phyloP scores from a whole-genome alignment of 1,140 invertebrate species.

The Drosophila ficusphila region DNA sequence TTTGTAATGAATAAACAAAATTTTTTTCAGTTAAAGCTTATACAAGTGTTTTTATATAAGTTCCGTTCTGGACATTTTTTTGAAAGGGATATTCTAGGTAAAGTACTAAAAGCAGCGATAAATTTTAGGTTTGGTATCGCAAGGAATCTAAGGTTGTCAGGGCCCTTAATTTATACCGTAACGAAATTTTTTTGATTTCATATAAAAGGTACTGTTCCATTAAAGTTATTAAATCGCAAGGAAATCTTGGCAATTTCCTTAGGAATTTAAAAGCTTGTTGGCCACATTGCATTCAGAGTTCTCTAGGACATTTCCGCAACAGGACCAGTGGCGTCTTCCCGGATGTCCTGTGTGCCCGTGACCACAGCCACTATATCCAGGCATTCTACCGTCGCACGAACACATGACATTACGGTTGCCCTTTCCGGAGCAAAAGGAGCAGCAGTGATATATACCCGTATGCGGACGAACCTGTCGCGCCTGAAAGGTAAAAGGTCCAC shows the following conservation, averaged over 20 bases:
- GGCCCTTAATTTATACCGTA: too few relatives aligned
- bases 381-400: conserved; percentile 89
- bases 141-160: too few relatives aligned
- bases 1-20: conserved; percentile 17
- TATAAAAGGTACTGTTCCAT: too few relatives aligned
- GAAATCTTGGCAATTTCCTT: too few relatives aligned
- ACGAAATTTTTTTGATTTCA: too few relatives aligned
- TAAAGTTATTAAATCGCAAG: too few relatives aligned
- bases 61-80: too few relatives aligned
- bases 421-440: conserved; percentile 91
- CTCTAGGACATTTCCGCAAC: conserved; percentile 88
- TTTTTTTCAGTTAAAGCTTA: not conserved
- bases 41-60: not conserved
- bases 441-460: conserved; percentile 90
- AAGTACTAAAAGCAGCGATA: too few relatives aligned
- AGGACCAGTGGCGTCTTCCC: conserved; percentile 91
- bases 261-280: conserved; percentile 76
- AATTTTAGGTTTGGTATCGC: too few relatives aligned
- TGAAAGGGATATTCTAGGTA: too few relatives aligned
- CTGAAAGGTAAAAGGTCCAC: conserved; percentile 86
- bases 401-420: conserved; percentile 88
- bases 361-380: conserved; percentile 90
- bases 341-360: conserved; percentile 92
- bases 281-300: conserved; percentile 85
- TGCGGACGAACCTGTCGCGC: conserved; percentile 86